Base-by-base conservation (phyloP, 2,888 invertebrate genomes). In the Gymnosoma rotundatum region DNA sequence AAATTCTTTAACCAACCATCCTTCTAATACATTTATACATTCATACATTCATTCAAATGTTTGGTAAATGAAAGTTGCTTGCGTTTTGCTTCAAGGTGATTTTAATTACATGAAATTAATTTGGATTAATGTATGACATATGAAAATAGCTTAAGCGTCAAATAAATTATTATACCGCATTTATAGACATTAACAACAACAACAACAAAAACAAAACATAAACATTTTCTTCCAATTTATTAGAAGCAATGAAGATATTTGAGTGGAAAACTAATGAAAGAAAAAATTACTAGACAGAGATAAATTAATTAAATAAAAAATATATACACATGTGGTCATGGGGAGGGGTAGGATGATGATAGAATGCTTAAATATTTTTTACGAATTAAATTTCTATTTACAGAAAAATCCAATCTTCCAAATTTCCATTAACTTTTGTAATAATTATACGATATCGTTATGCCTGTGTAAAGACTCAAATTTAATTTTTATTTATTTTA, bases 21-120 rank as follows among this genome's bases (percentile, higher is more conserved):
- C n/a, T 3, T 1, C 42, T 42, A 12, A 2, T 7, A 42, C 32
- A 42, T 12, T 12, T 12, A 42, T 42, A 12, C 12, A 42, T 10
- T 12, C 10, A 42, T 12, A 42, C 25, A 50, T 14, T 48, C 73
- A 79, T 66, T 66, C 2, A 38, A 18, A 58, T 36, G 36, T 54
- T 50, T 45, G 38, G 58, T 38, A 56, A 75, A 67, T 56, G 56
- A 56, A 69, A 75, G 63, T 50, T 63, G 9, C 38, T 63, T 38
- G 42, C 52, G 25, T 70, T 81, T 78, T n/a, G 88, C 89, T 89
- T 89, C 88, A 88, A 89, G 90, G 90, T 89, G 89, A 88, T 89
- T 89, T 91, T 90, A 91, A 91, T 91, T 91, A 91, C 89, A 89
- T 86, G 89, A 89, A 90, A 91, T 91, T 91, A 90, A 91, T 91